Evolutionary conservation across 2,888 invertebrate genomes (phyloP), one percentile per base, ranked within the genome.

Genomic region (Ennomos quercinarius): DNA sequence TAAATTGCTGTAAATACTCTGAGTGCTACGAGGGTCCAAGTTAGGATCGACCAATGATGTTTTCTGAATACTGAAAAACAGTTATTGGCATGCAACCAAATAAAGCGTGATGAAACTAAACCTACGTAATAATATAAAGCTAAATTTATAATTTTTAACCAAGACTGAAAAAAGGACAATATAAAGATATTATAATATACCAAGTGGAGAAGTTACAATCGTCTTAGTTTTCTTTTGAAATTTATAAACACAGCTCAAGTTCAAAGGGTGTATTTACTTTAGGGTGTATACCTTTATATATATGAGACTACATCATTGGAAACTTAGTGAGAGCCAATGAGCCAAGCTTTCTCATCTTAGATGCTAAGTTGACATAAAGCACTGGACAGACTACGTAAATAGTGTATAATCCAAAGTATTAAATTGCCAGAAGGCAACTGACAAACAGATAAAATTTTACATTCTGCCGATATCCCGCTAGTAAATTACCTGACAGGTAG

Each of bases 401-500:
- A 12, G 9, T 40, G 1, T 34, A 34, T 6, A 11, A 11, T 0
- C 41, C 41, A 9, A 12, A 41, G 17, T 40, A 6, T 34, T 27
- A 48, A 34, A 48, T 40, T 11, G 5, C 11, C n/a, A 34, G 37
- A 46, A 46, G 39, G 36, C 8, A 8, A n/a, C 34, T 39, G 35
- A 8, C 37, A 51, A 40, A 51, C 40, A 40, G 41, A 52, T 51
- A 13, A 43, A 58, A 43, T 13, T 47, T 48, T 11, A 49, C 45
- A 54, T 59, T 54, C 53, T 17, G 12, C 48, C 43, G 42, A 53
- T 53, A 59, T 41, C 42, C 45, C 40, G n/a, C 40, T 44, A 38
- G 40, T 54, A 43, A 52, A 59, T 48, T 39, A 43, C 34, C 41
- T 43, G 49, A 41, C 59, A 53, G 48, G 53, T 53, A 42, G 49